Evolutionary conservation across 2,113 vertebrate species (phyloP).

Genomic region (Calidris pygmaea): DNA sequence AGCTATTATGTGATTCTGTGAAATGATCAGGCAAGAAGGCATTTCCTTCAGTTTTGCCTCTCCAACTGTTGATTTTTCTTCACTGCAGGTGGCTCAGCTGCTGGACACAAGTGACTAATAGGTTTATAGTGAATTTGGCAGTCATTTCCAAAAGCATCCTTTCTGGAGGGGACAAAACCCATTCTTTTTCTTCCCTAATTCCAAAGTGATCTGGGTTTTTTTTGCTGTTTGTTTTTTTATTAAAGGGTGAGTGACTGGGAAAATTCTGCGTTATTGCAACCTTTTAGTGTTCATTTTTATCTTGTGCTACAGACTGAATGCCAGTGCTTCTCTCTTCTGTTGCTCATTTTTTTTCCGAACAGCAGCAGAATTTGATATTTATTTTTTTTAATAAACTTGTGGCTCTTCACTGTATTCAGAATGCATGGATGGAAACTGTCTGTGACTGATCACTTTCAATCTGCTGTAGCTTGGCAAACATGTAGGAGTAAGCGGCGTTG

Average conservation of each 20-base stretch:
- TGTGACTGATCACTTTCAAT: background rate
- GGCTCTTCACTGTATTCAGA: background rate
- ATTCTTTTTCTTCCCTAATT: background rate
- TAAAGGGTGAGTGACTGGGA: background rate
- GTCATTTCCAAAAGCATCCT: background rate
- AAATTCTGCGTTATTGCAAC: background rate
- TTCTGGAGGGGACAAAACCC: background rate
- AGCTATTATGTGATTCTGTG: background rate
- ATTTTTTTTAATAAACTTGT: background rate
- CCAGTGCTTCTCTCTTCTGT: background rate
- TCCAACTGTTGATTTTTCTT: background rate
- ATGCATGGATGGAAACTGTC: background rate
- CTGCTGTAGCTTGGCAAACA: background rate
- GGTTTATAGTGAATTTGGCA: background rate
- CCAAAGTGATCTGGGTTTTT: background rate
- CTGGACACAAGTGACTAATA: background rate
- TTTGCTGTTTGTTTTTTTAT: background rate
- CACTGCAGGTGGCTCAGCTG: background rate
- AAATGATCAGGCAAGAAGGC: background rate
- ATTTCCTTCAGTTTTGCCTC: slow-evolving; percentile 18
- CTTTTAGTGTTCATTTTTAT: background rate
- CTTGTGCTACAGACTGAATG: background rate
- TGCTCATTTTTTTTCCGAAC: background rate
- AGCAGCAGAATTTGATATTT: background rate
- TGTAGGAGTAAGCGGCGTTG: background rate